Evolutionary conservation across 1,140 invertebrate species (phyloP), one percentile per base, ranked within the genome.

Genomic region (Drosophila eugracilis): DNA sequence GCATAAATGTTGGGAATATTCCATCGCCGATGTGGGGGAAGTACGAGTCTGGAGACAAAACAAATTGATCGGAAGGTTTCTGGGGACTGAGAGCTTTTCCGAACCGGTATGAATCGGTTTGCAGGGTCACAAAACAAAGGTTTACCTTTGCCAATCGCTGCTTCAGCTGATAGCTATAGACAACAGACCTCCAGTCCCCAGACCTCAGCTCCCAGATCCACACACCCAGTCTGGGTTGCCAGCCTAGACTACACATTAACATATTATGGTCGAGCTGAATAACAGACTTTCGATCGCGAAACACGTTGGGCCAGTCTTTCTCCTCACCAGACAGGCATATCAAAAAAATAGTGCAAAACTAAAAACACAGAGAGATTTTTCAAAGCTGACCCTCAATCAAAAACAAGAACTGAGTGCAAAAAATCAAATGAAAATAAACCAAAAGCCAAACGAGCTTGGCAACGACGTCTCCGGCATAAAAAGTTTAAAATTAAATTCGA

Each of bases 1-100:
- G 73, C 73, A 86, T 86, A 85, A 77, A 44, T 74, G 52, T 45
- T 88, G 60, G 81, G 42, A 78, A 86, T 86, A 86, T 86, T 86
- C 78, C 81, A 81, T 71, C n/a, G 42, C n/a, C 42, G 15, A 15
- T n/a, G n/a, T 37, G 42, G 63, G 55, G 36, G 55, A 50, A 54
- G 59, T 47, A n/a, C 48, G 14, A 22, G 12, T 12, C 22, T 22
- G 42, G 22, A 26, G 42, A 10, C 42, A 45, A 15, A 26, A 78
- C 74, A 86, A 86, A 86, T 71, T 78, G 59, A 80, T 72, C 58
- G 17, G 47, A 54, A 48, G 60, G 78, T 57, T 48, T 59, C 57
- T 55, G 60, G 59, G 49, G 42, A 12, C 14, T 4, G 10, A 30
- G 37, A 58, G 37, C 53, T 63, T 58, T 63, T 36, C 62, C 24